Evolutionary conservation across 2,888 invertebrate species (phyloP).

Genomic region (Drosophila lacicola): DNA sequence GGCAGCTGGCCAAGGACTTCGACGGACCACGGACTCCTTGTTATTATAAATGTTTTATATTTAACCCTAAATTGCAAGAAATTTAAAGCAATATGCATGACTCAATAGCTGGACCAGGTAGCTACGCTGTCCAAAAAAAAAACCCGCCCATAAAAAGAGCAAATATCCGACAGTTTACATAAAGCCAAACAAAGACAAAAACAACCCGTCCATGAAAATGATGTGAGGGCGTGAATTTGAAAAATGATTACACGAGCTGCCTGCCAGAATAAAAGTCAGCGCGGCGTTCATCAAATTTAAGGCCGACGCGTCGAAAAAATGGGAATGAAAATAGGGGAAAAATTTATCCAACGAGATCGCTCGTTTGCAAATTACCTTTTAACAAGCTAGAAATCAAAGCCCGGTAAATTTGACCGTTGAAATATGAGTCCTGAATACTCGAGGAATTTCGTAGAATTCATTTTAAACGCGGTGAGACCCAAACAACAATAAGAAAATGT

Average conservation of each 20-base stretch:
- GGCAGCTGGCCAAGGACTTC: constrained; percentile 37
- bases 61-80: constrained; percentile 5
- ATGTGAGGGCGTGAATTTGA: constrained; percentile 56
- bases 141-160: constrained; percentile 42
- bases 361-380: constrained; percentile 12
- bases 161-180: constrained; percentile 41
- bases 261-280: constrained; percentile 27
- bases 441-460: not conserved
- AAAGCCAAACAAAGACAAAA: constrained; percentile 29
- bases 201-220: constrained; percentile 18
- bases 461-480: constrained; percentile 32
- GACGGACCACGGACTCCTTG: not conserved
- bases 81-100: not conserved
- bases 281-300: constrained; percentile 41
- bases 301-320: constrained; percentile 7
- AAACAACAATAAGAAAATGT: constrained; percentile 38
- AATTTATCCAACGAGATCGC: not conserved
- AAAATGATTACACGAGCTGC: constrained; percentile 48
- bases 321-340: not conserved
- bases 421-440: not conserved
- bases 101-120: constrained; percentile 6
- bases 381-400: not conserved
- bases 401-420: not conserved
- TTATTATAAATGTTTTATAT: constrained; percentile 26
- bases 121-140: constrained; percentile 11